Evolutionary conservation across 2,113 vertebrate species (phyloP).

Genomic region (Pelvicachromis taeniatus): DNA sequence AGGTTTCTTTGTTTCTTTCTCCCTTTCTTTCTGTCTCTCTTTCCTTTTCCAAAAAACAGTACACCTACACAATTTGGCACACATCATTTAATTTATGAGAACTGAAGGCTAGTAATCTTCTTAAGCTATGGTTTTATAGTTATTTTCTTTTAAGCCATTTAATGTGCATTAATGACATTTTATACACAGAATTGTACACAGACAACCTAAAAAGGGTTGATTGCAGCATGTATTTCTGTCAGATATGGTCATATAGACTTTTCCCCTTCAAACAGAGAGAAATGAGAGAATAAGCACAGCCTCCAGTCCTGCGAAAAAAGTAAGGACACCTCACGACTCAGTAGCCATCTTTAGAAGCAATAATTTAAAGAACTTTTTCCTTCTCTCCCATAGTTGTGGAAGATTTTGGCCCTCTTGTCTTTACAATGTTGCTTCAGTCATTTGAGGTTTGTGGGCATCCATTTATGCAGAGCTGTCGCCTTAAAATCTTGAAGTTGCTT

Average conservation of each 20-base stretch:
- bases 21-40: background rate
- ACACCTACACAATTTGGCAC: background rate
- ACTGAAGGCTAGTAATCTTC: background rate
- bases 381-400: background rate
- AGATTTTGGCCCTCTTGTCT: background rate
- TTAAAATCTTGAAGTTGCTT: background rate
- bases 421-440: background rate
- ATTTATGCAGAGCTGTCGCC: background rate
- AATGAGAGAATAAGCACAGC: background rate
- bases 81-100: background rate
- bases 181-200: background rate
- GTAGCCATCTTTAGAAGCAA: background rate
- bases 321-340: background rate
- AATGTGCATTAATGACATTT: background rate
- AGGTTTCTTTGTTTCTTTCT: background rate
- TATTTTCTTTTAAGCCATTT: background rate
- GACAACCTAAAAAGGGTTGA: background rate
- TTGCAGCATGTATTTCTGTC: background rate
- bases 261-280: too few species aligned
- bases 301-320: fast-evolving
- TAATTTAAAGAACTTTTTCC: background rate
- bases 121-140: background rate
- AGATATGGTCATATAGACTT: too few species aligned
- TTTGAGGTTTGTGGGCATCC: background rate
- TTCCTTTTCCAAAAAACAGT: background rate